phyloP scores from a whole-genome alignment of 1,140 invertebrate species.

The Diachasmimorpha longicaudata region DNA sequence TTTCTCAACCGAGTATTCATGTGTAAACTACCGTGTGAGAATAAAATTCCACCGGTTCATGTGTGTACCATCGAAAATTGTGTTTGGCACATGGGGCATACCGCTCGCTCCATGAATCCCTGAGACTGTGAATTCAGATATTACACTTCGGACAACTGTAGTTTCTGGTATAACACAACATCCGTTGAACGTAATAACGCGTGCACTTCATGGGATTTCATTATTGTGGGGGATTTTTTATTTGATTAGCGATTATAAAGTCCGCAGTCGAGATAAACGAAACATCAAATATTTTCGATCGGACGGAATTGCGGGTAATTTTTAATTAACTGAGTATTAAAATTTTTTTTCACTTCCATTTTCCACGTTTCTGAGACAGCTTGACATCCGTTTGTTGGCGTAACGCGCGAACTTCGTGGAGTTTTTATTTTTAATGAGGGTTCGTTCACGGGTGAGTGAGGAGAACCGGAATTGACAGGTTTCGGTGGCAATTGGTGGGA shows the following conservation, averaged over 20 bases:
- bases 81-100: neutral
- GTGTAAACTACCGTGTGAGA: constrained; percentile 25
- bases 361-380: neutral
- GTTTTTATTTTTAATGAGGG: neutral
- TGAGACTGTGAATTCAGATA: neutral
- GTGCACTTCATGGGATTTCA: neutral
- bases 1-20: neutral
- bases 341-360: too few relatives aligned
- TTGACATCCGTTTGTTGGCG: neutral
- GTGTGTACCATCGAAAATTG: neutral
- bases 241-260: too few relatives aligned
- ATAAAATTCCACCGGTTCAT: constrained; percentile 6
- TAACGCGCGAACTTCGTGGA: neutral
- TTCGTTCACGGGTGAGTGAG: neutral
- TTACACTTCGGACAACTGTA: neutral
- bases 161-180: neutral
- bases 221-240: neutral
- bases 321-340: too few relatives aligned
- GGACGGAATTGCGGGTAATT: too few relatives aligned
- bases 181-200: neutral
- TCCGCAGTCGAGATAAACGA: too few relatives aligned
- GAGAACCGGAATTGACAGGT: constrained; percentile 12
- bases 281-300: too few relatives aligned
- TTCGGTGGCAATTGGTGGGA: constrained; percentile 14
- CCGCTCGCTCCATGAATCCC: neutral